Evolutionary conservation across 2,797 vertebrate species (phyloP).

Genomic region (Psittacula derbiana): DNA sequence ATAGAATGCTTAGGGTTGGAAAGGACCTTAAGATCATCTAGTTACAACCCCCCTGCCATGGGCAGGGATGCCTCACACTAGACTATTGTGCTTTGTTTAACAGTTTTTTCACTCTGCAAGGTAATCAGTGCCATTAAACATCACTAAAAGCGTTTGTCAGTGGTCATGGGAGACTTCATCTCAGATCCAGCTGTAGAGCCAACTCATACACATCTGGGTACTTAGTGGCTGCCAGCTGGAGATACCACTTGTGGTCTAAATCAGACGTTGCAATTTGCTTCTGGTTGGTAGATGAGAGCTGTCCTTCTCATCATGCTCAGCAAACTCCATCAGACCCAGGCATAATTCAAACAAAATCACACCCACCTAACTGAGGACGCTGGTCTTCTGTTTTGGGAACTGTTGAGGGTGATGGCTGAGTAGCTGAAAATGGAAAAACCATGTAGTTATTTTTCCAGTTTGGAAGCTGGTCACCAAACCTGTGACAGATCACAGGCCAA

Average conservation of each 20-base stretch:
- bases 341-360: neutral
- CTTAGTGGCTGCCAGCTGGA: neutral
- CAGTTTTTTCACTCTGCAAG: neutral
- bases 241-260: neutral
- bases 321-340: neutral
- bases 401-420: constrained; percentile 82
- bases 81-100: neutral
- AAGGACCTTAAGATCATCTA: neutral
- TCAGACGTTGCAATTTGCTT: neutral
- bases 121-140: neutral
- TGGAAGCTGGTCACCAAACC: neutral
- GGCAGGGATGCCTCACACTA: neutral
- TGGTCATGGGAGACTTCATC: neutral
- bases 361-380: constrained; percentile 84
- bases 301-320: neutral
- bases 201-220: neutral
- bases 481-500: neutral
- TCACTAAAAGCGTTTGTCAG: neutral
- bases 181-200: neutral
- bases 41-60: neutral
- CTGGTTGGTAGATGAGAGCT: neutral
- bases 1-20: neutral
- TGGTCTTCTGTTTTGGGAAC: constrained; percentile 89
- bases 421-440: constrained; percentile 72
- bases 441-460: neutral